These are phyloP conservation scores for Ammodytes marinus DNA, from an alignment of 2,113 vertebrate species.

Conservation along the genomic window DNA sequence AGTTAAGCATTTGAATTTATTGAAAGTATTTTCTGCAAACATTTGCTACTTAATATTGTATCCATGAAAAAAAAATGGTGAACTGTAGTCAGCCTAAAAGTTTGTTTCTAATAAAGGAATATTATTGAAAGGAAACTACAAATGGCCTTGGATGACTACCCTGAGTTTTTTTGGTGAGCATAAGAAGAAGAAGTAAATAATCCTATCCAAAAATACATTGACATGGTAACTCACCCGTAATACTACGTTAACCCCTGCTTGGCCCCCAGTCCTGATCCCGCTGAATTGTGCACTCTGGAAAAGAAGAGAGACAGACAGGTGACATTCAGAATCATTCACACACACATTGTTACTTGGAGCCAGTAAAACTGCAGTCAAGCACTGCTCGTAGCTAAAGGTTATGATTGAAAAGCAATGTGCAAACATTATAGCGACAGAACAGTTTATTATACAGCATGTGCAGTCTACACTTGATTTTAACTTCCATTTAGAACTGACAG, in stretches of 20 bases:
- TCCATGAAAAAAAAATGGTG: not conserved
- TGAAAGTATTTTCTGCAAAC: not conserved
- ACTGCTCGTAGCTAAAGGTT: too few species aligned
- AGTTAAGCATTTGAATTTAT: not conserved
- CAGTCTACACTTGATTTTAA: not conserved
- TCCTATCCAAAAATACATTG: not conserved
- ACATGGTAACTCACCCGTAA: constrained; percentile 47
- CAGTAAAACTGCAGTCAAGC: too few species aligned
- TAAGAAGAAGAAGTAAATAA: constrained; percentile 10
- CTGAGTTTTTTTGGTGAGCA: not conserved
- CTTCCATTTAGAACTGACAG: not conserved
- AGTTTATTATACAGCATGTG: too few species aligned
- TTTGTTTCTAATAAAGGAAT: not conserved
- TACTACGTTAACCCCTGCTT: constrained; percentile 36
- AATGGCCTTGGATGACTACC: not conserved
- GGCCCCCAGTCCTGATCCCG: constrained; percentile 54
- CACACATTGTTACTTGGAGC: not conserved
- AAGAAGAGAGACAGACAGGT: constrained; percentile 8
- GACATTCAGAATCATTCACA: not conserved
- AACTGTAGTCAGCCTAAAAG: not conserved
- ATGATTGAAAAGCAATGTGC: too few species aligned
- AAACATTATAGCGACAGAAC: too few species aligned
- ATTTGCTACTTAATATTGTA: not conserved
- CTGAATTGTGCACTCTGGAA: constrained; percentile 30
- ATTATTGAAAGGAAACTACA: not conserved